Evolutionary conservation across 1,140 invertebrate species (phyloP), one percentile per base, ranked within the genome.

Genomic region (Plodia interpunctella): DNA sequence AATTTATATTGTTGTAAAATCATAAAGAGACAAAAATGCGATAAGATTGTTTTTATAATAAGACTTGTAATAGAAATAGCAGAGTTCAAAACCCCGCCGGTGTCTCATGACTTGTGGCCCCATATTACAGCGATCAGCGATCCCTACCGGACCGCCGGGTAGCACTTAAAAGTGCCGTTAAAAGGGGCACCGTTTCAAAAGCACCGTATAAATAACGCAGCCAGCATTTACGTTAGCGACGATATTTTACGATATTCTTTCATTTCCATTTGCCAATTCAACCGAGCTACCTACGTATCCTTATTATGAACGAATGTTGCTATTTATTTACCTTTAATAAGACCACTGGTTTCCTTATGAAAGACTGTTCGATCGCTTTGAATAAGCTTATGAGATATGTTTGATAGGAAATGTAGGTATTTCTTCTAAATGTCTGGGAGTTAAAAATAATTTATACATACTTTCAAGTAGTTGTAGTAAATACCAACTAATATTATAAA

Each of bases 141-240:
- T 76, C 66, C 61, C 65, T 57, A 63, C 66, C 66, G 69, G 75
- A 72, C 71, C 65, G 70, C 66, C 72, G 66, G 71, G 72, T 74
- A 78, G 80, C 83, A 86, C 80, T 86, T 88, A 85, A 86, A 87
- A 83, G 63, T 81, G 74, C 78, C 78, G 82, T 85, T 86, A 85
- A 83, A 85, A 86, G 78, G 76, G 78, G 74, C 66, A 79, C 68
- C 74, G 74, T 79, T 80, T 84, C 77, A 80, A 86, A 83, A 80
- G 80, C 77, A 59, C 62, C 78, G 70, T 83, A 86, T 86, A 87
- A 87, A 88, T 86, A 85, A 85, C 80, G 70, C 76, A 72, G 66
- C 72, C 72, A 78, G 75, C 74, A 72, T 81, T 83, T 84, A 84
- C 72, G 70, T 72, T 75, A 67, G 70, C 69, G 74, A 77, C 76